phyloP scores from a whole-genome alignment of 2,888 invertebrate genomes.

The Cheilosia variabilis region DNA sequence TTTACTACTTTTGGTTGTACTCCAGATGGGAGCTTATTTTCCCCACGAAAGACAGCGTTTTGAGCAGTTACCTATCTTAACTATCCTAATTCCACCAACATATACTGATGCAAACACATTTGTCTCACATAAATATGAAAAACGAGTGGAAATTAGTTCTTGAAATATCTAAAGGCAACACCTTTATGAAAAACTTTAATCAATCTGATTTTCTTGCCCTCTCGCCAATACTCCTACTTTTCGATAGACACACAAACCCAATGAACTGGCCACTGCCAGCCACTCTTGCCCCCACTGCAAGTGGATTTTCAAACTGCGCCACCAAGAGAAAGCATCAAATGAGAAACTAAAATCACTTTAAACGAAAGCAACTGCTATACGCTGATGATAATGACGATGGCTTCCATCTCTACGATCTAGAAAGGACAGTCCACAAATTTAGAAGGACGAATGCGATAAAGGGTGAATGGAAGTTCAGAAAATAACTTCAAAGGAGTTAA shows the following conservation, averaged over 20 bases:
- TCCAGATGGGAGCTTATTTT: too few relatives aligned
- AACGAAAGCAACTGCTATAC: slow-evolving; percentile 29
- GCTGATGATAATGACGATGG: slow-evolving; percentile 39
- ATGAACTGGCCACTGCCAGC: slow-evolving; percentile 8
- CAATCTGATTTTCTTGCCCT: too few relatives aligned
- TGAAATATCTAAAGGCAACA: too few relatives aligned
- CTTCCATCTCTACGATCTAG: neutral
- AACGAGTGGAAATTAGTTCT: fast-evolving
- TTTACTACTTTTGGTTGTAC: too few relatives aligned
- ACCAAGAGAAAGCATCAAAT: slow-evolving; percentile 8
- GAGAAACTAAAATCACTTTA: slow-evolving; percentile 40
- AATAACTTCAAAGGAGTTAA: slow-evolving; percentile 51
- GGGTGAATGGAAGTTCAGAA: slow-evolving; percentile 52
- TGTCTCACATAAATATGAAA: too few relatives aligned
- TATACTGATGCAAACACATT: too few relatives aligned
- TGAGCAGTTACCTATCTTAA: too few relatives aligned
- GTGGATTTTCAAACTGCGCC: neutral
- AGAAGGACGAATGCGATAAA: slow-evolving; percentile 22
- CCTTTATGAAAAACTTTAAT: too few relatives aligned
- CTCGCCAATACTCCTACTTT: neutral
- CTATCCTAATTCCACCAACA: too few relatives aligned
- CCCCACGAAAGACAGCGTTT: too few relatives aligned
- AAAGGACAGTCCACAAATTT: slow-evolving; percentile 7
- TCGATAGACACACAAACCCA: slow-evolving; percentile 27
- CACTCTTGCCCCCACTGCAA: neutral